Evolutionary conservation across 1,140 invertebrate species (phyloP).

Genomic region (Thaumatotibia leucotreta): DNA sequence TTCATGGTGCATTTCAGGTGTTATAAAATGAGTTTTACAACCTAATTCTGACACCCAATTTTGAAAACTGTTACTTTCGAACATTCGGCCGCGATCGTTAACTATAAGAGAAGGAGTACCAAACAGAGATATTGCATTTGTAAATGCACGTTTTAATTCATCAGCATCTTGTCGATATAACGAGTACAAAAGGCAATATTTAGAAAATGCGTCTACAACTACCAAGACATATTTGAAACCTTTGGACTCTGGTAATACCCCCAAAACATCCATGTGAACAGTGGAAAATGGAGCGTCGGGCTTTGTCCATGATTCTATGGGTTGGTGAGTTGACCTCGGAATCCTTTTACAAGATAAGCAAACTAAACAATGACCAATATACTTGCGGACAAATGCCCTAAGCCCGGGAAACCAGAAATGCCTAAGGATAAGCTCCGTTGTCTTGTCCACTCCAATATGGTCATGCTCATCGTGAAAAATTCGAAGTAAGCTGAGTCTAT

Average conservation of each 20-base stretch:
- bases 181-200: not conserved
- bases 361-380: not conserved
- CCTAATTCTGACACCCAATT: not conserved
- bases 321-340: constrained; percentile 5
- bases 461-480: constrained; percentile 28
- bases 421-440: constrained; percentile 2
- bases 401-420: constrained; percentile 30
- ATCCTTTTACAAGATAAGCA: constrained; percentile 1
- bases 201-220: constrained; percentile 17
- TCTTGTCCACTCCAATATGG: constrained; percentile 25
- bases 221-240: constrained; percentile 11
- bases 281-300: constrained; percentile 18
- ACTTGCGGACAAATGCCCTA: not conserved
- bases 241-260: constrained; percentile 16
- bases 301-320: constrained; percentile 14
- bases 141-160: constrained; percentile 1
- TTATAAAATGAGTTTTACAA: not conserved
- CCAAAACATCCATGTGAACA: constrained; percentile 21
- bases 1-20: constrained; percentile 16
- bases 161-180: not conserved
- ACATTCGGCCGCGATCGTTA: not conserved
- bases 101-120: not conserved
- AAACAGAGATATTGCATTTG: not conserved
- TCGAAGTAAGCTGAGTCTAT: constrained; percentile 18
- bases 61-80: not conserved